Evolutionary conservation across 2,888 invertebrate genomes (phyloP), one percentile per base, ranked within the genome.

Genomic region (Plebejus argus): DNA sequence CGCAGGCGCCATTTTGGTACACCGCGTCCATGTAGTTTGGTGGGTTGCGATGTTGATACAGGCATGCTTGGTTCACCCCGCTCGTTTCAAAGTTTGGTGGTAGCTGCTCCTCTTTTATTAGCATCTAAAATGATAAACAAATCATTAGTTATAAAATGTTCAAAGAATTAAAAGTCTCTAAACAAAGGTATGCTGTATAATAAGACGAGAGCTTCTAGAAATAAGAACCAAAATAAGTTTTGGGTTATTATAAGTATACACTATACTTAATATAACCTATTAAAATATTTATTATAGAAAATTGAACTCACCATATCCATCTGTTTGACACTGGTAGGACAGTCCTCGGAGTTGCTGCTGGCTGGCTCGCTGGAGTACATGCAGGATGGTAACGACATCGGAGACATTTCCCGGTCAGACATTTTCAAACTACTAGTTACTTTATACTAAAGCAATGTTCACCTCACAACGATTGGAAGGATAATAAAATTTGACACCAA

Each of bases 21-120:
- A 77, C 77, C 10, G 71, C 77, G 12, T 77, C 77, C 10, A 61
- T 45, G 12, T 77, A 77, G 23, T 72, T 58, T 2, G 77, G 77
- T 10, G 77, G 77, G 56, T 28, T 77, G 6, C 74, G 49, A 7
- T 72, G 72, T 0, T 49, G 74, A 18, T 53, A 74, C 15, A 74
- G 5, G 8, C 49, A 49, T 6, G 74, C 74, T 23, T 20, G 39
- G 53, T 23, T 74, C 0, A 23, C 49, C 10, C 20, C 72, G 39
- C 7, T 53, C 49, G 49, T 28, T 49, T 15, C 28, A 15, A 28
- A 53, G 53, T 23, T 72, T 23, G 15, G 72, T 45, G 72, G 20
- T 39, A 6, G 1, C 7, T 74, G 74, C 45, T 74, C 49, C 28
- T 49, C 74, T 74, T 74, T 74, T 28, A 74, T 28, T 12, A 49